Base-by-base conservation (phyloP, 1,140 invertebrate species). In the Armadillidium nasatum region DNA sequence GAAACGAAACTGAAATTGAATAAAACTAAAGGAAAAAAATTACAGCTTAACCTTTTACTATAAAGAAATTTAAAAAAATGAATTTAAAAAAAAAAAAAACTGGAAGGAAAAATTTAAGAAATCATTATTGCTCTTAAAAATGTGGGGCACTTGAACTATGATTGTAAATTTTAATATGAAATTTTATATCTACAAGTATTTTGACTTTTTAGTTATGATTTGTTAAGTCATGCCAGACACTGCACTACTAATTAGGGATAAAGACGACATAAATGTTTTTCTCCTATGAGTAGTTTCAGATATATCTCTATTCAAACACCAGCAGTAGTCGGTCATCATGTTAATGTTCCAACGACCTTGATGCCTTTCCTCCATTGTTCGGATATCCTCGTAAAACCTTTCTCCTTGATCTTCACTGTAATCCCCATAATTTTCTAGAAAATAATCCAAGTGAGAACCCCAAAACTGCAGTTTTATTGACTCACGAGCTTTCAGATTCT, bases 351-450 rank as follows among this genome's bases (percentile, higher is more conserved):
- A 82, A 44, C 43, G 10, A 67, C 73, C 44, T 70, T 80, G 79
- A 23, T 82, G 76, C 13, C 68, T 11, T 33, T 60, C 54, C 66
- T 81, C 71, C 22, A 79, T 79, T 13, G 71, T 45, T 19, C 44
- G 13, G 21, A 82, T 33, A 74, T 81, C 73, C 44, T 82, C 74
- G 70, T 77, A 76, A 72, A 82, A 82, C 70, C 43, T 0, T 77
- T 79, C 73, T 60, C 74, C 76, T 73, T 76, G 73, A 33, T 82
- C 79, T 72, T 82, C 71, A 72, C 78, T 82, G 3, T 67, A 11
- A 81, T 72, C 79, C 19, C 72, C 76, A 66, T 70, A 19, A 50
- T 76, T 79, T 46, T 79, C 78, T 22, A 66, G 23, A 69, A 74
- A 79, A 19, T 80, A 43, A 46, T 80, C 67, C 45, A 80, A 33